These are phyloP conservation scores for Festucalex cinctus DNA, from an alignment of 2,113 vertebrate species.

Conservation along the genomic window DNA sequence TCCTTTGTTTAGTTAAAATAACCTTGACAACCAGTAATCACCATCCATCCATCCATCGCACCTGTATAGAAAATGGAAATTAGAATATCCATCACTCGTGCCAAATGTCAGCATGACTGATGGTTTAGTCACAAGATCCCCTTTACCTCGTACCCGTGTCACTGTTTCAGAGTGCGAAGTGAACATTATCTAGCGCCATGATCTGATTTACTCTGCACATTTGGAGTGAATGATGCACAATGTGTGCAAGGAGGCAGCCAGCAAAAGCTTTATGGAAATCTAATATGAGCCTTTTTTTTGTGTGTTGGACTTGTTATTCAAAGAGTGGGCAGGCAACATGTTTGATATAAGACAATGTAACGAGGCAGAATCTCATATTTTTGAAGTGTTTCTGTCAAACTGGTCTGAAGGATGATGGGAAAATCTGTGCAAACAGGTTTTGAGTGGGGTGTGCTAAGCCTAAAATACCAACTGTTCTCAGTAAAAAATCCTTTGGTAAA, in stretches of 20 bases:
- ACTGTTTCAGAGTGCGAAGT: conserved; percentile 66
- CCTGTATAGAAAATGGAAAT: conserved; percentile 73
- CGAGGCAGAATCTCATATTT: conserved; percentile 67
- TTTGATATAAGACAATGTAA: conserved; percentile 70
- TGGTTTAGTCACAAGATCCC: conserved; percentile 68
- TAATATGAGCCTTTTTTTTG: conserved; percentile 66
- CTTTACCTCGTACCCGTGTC: conserved; percentile 57
- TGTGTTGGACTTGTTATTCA: conserved; percentile 67
- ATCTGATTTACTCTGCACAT: conserved; percentile 70
- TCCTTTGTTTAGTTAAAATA: conserved; percentile 62
- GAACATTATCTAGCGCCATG: conserved; percentile 69
- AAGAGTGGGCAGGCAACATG: conserved; percentile 63
- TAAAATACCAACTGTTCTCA: conserved; percentile 65
- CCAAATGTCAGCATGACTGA: conserved; percentile 68
- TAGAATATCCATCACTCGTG: conserved; percentile 73
- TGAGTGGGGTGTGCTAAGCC: conserved; percentile 69
- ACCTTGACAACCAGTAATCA: conserved; percentile 65
- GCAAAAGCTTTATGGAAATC: conserved; percentile 69
- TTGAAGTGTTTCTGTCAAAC: conserved; percentile 70
- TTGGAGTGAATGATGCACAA: conserved; percentile 65
- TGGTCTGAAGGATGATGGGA: conserved; percentile 66
- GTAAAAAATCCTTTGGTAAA: conserved; percentile 60
- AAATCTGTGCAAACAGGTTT: conserved; percentile 73
- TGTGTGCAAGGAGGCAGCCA: conserved; percentile 51
- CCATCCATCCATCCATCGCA: conserved; percentile 65